Base-by-base conservation (phyloP, 2,797 vertebrate species). In the Acipenser oxyrinchus region DNA sequence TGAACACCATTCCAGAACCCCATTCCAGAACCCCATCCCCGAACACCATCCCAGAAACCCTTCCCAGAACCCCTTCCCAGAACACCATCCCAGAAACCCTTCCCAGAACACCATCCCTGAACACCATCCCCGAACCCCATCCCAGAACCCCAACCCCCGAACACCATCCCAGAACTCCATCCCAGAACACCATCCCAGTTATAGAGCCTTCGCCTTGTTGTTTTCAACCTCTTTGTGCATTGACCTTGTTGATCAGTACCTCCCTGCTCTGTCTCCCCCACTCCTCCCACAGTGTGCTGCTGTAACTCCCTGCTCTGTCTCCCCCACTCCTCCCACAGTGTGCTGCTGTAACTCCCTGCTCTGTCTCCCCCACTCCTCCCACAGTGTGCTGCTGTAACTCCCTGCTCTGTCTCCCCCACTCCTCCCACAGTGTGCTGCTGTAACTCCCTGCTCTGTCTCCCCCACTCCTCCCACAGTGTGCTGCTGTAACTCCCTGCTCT, bases 401-500 rank as follows among this genome's bases (percentile, higher is more conserved):
- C 57, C 9, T 18, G 66, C 62, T 64, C 57, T 55, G 69, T 66
- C 58, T 69, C 64, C 72, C 23, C 3, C n/a, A 3, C 23, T 23
- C 23, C 23, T 23, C 23, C 23, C 23, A 63, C 82, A 97, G 95
- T 96, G 48, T 84, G 93, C 64, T 94, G 89, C 87, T 97, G 95
- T n/a, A 53, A 12, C 6, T 23, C 37, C 51, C 23, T 13, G 6
- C 51, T 60, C 15, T 10, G 9, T 13, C 64, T 11, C 51, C 3
- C n/a, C 49, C 59, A 58, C 60, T 53, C 15, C 55, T 69, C 65
- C 69, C 65, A 60, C 11, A 63, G 7, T 10, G 11, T 10, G 37
- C 23, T n/a, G 51, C 48, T n/a, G 7, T 15, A 53, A 48, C 9
- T 63, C 10, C 57, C 9, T 18, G 66, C 62, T 64, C 57, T 55